Evolutionary conservation across 2,888 invertebrate species (phyloP), one percentile per base, ranked within the genome.

Genomic region (Malthinus flaveolus): DNA sequence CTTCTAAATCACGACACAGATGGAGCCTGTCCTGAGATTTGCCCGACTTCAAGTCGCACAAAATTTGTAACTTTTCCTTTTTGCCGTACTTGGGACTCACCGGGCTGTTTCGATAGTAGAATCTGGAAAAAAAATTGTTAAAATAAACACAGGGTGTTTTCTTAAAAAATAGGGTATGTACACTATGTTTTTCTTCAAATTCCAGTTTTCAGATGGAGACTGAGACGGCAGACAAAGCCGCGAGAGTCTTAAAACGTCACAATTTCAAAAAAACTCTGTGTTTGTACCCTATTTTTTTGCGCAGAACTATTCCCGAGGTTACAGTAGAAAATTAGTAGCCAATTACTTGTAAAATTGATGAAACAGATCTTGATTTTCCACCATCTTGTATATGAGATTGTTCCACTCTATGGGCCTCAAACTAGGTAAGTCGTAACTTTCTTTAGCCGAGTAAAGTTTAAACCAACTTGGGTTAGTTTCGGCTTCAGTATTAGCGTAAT

Each of bases 401-500:
- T 93, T 89, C 97, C 97, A 97, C 75, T 96, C 95, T 64, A 85
- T 83, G 0, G 97, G 96, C 42, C 90, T 83, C 23, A 97, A 80
- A 7, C 90, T 89, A 42, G 86, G 79, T 89, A 97, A 88, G 70
- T 87, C 85, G 75, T 93, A 96, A 0, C 91, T 89, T 36, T 90
- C 87, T 62, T 90, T 83, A 1, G 92, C 91, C 8, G 91, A 89
- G 73, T 95, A 95, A 63, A 94, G 79, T 77, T 92, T 91, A 75
- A 89, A 90, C 94, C 94, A 95, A 67, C 89, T 87, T 6, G 93
- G 92, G 72, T 89, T 89, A 58, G 89, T 87, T 69, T 90, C 90
- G 5, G 90, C 82, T 9, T 68, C 61, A 7, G 89, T 81, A 79
- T 97, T 97, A 0, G 97, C 95, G 76, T 92, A 90, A 67, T 92